Evolutionary conservation across 2,797 vertebrate genomes (phyloP).

Genomic region (Anguilla anguilla): DNA sequence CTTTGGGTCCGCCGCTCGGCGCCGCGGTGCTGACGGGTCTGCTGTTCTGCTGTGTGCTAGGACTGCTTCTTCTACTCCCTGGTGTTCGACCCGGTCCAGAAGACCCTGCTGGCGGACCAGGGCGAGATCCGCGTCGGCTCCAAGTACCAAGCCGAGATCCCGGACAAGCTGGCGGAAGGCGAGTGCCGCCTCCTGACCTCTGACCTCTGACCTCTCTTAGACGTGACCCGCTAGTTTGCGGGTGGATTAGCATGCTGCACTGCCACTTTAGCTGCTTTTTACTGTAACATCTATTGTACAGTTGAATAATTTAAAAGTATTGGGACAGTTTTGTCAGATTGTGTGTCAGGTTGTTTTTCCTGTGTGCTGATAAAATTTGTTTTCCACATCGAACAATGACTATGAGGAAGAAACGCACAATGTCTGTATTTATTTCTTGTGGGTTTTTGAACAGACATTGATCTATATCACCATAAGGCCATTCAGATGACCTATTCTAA

Average conservation of each 20-base stretch:
- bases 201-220: background rate
- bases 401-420: no score
- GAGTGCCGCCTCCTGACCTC: background rate
- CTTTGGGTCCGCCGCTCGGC: background rate
- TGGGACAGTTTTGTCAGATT: no score
- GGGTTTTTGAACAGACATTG: no score
- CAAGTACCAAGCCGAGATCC: conserved; percentile 94
- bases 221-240: background rate
- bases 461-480: no score
- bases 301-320: no score
- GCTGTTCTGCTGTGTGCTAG: conserved; percentile 57
- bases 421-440: no score
- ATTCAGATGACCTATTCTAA: no score
- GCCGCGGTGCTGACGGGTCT: background rate
- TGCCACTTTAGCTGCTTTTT: no score
- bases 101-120: conserved; percentile 91
- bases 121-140: conserved; percentile 93
- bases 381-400: no score
- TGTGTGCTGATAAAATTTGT: no score
- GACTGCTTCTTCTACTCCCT: conserved; percentile 95
- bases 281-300: no score
- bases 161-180: conserved; percentile 88
- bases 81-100: conserved; percentile 94
- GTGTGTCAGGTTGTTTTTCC: no score
- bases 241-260: background rate